Base-by-base conservation (phyloP, 2,113 vertebrate species). In the Eudyptes chrysolophus region DNA sequence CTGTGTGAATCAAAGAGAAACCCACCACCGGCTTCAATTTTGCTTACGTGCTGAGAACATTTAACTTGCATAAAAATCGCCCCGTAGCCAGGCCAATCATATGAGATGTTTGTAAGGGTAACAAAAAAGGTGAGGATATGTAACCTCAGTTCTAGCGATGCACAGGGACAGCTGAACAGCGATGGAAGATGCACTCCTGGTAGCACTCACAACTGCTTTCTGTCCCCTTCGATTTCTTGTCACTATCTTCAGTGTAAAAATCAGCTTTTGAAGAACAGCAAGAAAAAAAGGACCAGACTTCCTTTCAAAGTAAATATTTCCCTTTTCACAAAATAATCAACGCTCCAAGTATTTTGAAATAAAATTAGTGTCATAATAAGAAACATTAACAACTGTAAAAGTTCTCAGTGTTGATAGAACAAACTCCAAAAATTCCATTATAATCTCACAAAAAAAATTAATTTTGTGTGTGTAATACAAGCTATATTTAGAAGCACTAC, bases 1-100 rank as follows among this genome's bases (percentile, higher is more conserved):
- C 26, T 76, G 5, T 40, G 10, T 40, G 77, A 77, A 36, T 60
- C 7, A 13, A 38, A 46, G 60, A 38, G 16, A 32, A 69, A 48
- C 17, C 16, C 11, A 5, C 3, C 9, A 0, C 20, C 0, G 2
- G 14, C 3, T 38, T n/a, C 14, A 3, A 1, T 38, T 65, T 72
- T 79, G 14, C 22, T 24, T 20, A 0, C 0, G 0, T 29, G 48
- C 21, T 71, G 42, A 38, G 79, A 66, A n/a, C 5, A 7, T 13
- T 51, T 51, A 26, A 10, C 9, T n/a, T 72, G 11, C 38, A 11
- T 40, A 61, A 52, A 72, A 84, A 25, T 44, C 9, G 9, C 17
- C 27, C 26, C 8, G 48, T 16, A 61, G 27, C 48, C 44, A 70
- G 38, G 30, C 9, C 1, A 18, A 2, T 22, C 1, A 0, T 13